Evolutionary conservation across 2,113 vertebrate genomes (phyloP).

Genomic region (Tinamus guttatus): DNA sequence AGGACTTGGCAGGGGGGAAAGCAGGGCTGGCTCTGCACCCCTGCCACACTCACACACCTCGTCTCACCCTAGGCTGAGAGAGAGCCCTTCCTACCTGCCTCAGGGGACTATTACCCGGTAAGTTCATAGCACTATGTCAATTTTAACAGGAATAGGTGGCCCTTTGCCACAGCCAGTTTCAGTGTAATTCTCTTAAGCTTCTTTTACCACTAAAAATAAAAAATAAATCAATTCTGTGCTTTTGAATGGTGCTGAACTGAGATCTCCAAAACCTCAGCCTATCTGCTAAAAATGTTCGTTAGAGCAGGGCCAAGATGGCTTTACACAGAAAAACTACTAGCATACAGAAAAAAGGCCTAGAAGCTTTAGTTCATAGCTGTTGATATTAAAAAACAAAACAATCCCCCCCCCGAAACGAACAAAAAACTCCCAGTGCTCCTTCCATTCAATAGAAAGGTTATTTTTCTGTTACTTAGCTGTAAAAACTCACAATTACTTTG

Average conservation of each 20-base stretch:
- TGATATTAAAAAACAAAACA: background rate
- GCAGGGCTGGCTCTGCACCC: background rate
- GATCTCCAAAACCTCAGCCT: background rate
- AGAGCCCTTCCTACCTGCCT: background rate
- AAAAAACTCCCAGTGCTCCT: background rate
- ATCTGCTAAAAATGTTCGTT: background rate
- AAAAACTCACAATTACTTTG: background rate
- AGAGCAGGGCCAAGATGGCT: background rate
- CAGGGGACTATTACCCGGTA: background rate
- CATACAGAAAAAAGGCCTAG: background rate
- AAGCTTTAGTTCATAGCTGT: background rate
- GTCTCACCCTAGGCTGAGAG: background rate
- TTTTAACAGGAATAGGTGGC: background rate
- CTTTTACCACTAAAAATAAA: background rate
- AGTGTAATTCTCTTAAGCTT: background rate
- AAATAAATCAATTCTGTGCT: background rate
- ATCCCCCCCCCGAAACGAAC: too few relatives aligned
- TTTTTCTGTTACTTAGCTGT: background rate
- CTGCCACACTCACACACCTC: background rate
- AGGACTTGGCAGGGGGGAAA: background rate
- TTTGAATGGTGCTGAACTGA: background rate
- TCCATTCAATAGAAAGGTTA: background rate
- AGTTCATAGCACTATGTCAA: background rate
- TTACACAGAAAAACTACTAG: background rate
- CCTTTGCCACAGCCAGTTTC: background rate